phyloP scores from a whole-genome alignment of 2,888 invertebrate species.

The Matsumyia berberina region DNA sequence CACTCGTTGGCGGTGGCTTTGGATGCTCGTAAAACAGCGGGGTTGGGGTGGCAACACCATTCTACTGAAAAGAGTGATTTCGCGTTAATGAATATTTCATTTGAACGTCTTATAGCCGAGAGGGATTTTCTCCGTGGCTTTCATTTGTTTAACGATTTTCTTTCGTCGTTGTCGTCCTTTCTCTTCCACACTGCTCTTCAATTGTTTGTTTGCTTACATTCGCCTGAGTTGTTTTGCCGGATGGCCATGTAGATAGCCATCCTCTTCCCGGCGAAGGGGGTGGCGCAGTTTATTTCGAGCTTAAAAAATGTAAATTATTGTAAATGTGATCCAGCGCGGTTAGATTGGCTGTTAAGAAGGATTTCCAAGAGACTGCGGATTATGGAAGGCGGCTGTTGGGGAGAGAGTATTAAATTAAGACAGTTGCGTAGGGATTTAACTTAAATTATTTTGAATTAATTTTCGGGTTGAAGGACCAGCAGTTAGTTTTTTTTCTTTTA shows the following conservation, averaged over 20 bases:
- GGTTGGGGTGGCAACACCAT: constrained; percentile 49
- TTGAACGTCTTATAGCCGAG: constrained; percentile 77
- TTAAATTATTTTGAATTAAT: constrained; percentile 79
- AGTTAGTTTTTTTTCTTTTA: background rate
- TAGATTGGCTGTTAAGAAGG: constrained; percentile 78
- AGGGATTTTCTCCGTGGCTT: constrained; percentile 75
- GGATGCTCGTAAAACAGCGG: constrained; percentile 68
- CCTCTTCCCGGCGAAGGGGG: constrained; percentile 39
- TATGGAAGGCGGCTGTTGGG: constrained; percentile 59
- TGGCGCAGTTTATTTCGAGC: constrained; percentile 75
- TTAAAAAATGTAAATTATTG: constrained; percentile 82
- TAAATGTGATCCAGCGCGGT: constrained; percentile 79
- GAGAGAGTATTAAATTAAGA: constrained; percentile 78
- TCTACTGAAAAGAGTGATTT: constrained; percentile 75
- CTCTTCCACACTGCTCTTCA: constrained; percentile 39
- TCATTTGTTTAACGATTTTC: constrained; percentile 76
- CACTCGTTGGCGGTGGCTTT: constrained; percentile 53
- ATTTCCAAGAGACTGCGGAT: constrained; percentile 75
- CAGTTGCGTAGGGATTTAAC: constrained; percentile 78
- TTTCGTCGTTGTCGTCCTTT: constrained; percentile 64
- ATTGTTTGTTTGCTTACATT: constrained; percentile 74
- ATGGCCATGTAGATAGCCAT: constrained; percentile 74
- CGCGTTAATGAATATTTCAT: constrained; percentile 81
- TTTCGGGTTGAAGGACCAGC: constrained; percentile 77
- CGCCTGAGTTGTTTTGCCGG: constrained; percentile 73